Evolutionary conservation across 2,113 vertebrate genomes (phyloP), one percentile per base, ranked within the genome.

Genomic region (Callipepla squamata): DNA sequence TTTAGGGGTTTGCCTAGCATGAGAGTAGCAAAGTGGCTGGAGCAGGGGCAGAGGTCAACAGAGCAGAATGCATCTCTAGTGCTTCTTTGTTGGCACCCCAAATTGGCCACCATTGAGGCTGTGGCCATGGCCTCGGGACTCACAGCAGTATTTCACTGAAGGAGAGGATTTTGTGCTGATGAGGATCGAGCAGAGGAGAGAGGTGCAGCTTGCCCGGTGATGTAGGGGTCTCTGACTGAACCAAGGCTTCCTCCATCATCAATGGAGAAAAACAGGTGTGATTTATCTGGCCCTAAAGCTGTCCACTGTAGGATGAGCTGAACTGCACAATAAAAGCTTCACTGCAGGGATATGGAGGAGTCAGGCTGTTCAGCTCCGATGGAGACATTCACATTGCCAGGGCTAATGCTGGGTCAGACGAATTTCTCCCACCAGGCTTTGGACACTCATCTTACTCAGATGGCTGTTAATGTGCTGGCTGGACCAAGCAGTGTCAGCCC

Each of bases 121-220:
- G 21, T 22, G 15, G 16, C 25, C 0, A 0, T 36, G 17, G 7
- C 22, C 13, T 8, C 0, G 0, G 13, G 16, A 57, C 9, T 47
- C 57, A 17, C 1, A 9, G 30, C 11, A 77, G 30, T 11, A 73
- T 77, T 90, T 68, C 44, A 63, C 8, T 11, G 22, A 44, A 42
- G 22, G 42, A 57, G 18, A 77, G 6, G 19, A 25, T 48, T 34
- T 48, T 59, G 50, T 78, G 34, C 22, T 38, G 65, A 13, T 65
- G 44, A 15, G 18, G 42, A 34, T 67, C 25, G 59, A 22, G 42
- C 67, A 70, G 34, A 55, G 8, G 20, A 70, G 16, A 83, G 34
- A 47, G 0, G 1, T 40, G 50, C 32, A 61, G 8, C 32, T 79
- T 11, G 25, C 20, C 26, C 2, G 1, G 57, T 1, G 3, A 74